A percentile compares a stretch with the other conserved stretches of the same genome.
Conservation (phyloP, 2,888 invertebrate genomes). For the Sarcophaga subvicina region DNA sequence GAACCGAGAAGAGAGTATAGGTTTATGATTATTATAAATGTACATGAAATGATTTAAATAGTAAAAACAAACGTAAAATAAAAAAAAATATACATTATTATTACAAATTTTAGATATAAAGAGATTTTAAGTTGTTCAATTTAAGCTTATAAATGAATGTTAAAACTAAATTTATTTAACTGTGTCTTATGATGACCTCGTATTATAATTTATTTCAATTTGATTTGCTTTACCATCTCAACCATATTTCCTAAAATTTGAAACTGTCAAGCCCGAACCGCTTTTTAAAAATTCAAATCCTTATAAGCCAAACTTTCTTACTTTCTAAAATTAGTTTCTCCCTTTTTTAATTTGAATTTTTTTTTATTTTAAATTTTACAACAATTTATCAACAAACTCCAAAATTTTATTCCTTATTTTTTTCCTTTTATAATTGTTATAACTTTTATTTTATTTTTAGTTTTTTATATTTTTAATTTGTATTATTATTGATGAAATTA, state of each 20-base stretch:
- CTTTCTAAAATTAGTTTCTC: background rate
- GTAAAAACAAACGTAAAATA: background rate
- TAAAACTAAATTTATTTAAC: background rate
- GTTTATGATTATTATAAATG: too few species aligned
- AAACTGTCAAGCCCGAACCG: too few species aligned
- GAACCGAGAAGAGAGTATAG: too few species aligned
- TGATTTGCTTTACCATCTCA: too few species aligned
- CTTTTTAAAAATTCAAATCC: background rate
- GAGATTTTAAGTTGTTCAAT: background rate
- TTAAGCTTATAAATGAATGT: background rate
- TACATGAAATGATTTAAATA: background rate
- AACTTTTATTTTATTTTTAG: background rate
- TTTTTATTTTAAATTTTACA: background rate
- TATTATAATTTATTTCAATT: too few species aligned
- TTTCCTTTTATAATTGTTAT: slow-evolving; percentile 5
- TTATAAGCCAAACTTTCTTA: background rate
- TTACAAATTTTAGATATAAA: background rate
- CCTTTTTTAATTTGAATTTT: background rate
- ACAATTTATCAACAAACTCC: too few species aligned
- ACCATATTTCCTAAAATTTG: too few species aligned
- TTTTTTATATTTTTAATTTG: slow-evolving; percentile 28
- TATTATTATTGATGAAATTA: background rate
- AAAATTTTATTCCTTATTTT: background rate
- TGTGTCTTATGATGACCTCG: background rate
- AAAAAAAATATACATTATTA: background rate